Evolutionary conservation across 2,113 vertebrate genomes (phyloP).

Genomic region (Ciconia boyciana): DNA sequence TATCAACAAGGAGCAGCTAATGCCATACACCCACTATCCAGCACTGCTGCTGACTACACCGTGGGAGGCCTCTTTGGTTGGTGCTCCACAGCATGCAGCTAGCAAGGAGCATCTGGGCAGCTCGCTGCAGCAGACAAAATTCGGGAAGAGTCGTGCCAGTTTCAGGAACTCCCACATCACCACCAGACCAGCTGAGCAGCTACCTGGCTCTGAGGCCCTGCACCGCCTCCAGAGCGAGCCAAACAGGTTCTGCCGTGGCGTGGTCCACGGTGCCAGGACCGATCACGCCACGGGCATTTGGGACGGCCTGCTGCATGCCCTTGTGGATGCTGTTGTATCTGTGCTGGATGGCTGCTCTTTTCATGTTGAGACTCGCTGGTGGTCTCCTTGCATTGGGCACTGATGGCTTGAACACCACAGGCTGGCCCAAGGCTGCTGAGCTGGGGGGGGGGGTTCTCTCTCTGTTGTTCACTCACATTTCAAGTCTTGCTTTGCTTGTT

Average conservation of each 20-base stretch:
- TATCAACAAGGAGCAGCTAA: background rate
- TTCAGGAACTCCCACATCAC: constrained; percentile 14
- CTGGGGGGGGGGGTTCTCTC: background rate
- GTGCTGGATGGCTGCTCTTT: background rate
- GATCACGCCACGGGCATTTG: background rate
- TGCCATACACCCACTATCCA: rapidly evolving
- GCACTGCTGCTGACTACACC: background rate
- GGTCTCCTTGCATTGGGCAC: background rate
- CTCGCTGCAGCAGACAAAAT: rapidly evolving
- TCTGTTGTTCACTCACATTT: background rate
- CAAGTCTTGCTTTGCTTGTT: background rate
- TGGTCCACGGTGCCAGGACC: background rate
- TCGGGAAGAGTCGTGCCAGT: rapidly evolving
- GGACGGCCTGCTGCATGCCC: background rate
- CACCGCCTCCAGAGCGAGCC: background rate
- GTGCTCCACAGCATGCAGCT: background rate
- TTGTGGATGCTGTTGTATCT: background rate
- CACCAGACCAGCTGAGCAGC: constrained; percentile 35
- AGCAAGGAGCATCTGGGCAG: rapidly evolving
- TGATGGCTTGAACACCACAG: background rate
- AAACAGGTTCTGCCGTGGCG: background rate
- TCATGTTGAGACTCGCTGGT: background rate
- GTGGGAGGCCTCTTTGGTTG: rapidly evolving
- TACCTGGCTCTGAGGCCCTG: constrained; percentile 9
- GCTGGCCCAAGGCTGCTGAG: background rate